Percentiles rank a stretch among this genome's conserved stretches.
These are phyloP conservation scores for Bombus confusus DNA, from an alignment of 1,140 invertebrate species.

Conservation along the genomic window DNA sequence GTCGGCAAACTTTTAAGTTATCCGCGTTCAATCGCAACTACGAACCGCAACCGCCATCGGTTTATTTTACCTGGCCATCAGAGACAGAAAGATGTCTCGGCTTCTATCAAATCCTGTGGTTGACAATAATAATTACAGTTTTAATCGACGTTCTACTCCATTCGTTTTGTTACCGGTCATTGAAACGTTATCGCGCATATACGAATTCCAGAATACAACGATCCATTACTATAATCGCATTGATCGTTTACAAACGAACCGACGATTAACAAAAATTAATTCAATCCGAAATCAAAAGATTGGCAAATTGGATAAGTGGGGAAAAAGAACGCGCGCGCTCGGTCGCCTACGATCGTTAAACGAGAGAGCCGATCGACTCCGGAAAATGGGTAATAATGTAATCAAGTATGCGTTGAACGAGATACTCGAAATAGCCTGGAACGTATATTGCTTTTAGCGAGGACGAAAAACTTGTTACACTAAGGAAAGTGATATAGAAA, in stretches of 20 bases:
- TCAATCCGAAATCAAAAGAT: constrained; percentile 53
- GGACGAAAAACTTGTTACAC: constrained; percentile 31
- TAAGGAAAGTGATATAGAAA: neutral
- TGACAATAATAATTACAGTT: constrained; percentile 62
- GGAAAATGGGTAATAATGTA: constrained; percentile 58
- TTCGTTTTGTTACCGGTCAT: constrained; percentile 50
- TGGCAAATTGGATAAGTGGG: constrained; percentile 22
- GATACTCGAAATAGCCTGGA: constrained; percentile 4
- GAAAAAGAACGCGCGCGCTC: neutral
- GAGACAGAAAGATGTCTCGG: constrained; percentile 48
- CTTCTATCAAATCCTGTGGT: constrained; percentile 65
- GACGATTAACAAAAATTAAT: constrained; percentile 57
- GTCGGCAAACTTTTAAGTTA: constrained; percentile 34
- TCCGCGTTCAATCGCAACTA: neutral
- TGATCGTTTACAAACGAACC: constrained; percentile 54
- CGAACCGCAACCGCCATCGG: neutral
- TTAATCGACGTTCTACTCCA: constrained; percentile 57
- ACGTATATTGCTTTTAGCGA: constrained; percentile 17
- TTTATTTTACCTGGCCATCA: constrained; percentile 47
- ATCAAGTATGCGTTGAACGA: constrained; percentile 39
- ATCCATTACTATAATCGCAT: constrained; percentile 64
- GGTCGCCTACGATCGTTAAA: neutral
- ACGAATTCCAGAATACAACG: neutral
- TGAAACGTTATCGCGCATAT: constrained; percentile 32
- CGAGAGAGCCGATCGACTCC: constrained; percentile 15